These are phyloP conservation scores for Trididemnum nubilum DNA, from an alignment of 23 tunicate species.

Conservation along the genomic window DNA sequence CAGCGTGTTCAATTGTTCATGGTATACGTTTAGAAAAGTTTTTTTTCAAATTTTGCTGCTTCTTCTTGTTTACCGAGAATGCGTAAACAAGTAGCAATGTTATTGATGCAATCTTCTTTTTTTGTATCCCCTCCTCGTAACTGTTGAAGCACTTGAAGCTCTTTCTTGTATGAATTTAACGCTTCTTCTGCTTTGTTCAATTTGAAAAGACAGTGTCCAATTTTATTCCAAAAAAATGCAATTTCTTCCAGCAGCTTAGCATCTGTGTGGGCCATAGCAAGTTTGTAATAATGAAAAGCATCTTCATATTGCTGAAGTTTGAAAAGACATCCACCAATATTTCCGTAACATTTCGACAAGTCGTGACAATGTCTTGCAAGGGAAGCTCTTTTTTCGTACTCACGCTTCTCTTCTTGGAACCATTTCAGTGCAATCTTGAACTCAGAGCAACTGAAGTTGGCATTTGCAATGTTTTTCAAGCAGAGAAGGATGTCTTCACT, in stretches of 20 bases:
- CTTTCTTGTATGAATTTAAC: neutral
- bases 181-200: neutral
- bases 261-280: neutral
- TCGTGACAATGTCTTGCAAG: neutral
- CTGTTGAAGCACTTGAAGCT: neutral
- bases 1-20: no score
- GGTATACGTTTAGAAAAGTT: no score
- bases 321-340: slow-evolving; percentile 27
- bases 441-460: neutral
- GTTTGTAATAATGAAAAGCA: neutral
- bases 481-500: neutral
- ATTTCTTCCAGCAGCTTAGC: neutral
- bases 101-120: neutral
- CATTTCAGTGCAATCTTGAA: slow-evolving; percentile 1
- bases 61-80: no score
- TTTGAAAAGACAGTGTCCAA: slow-evolving; percentile 8
- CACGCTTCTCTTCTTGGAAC: neutral
- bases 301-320: neutral
- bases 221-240: slow-evolving; percentile 17
- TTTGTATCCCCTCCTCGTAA: neutral
- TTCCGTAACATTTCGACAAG: slow-evolving; percentile 6
- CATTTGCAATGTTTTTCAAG: slow-evolving; percentile 1
- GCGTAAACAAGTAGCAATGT: slow-evolving; percentile 28
- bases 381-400: neutral
- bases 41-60: no score